Evolutionary conservation across 1,140 invertebrate genomes (phyloP), one percentile per base, ranked within the genome.

Genomic region (Drosophila lacteicornis): DNA sequence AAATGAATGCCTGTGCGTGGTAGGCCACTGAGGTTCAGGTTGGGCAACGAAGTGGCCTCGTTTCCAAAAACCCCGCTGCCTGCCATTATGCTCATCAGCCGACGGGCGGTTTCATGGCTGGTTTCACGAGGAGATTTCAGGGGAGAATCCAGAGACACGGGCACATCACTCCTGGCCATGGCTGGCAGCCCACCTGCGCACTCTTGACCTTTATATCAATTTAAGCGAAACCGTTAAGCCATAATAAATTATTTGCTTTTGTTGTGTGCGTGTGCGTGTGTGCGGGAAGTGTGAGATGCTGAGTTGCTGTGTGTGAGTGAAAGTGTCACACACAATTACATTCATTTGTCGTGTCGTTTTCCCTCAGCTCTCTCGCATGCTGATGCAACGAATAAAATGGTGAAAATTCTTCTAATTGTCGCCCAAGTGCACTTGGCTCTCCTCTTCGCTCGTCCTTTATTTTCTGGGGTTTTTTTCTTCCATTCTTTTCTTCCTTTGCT

Each of bases 131-230:
- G 15, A 42, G 25, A 57, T 43, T 57, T 15, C 36, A n/a, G 43
- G 30, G 30, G 59, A 13, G 33, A 17, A 22, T 17, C 9, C 13
- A 27, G 30, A 36, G 22, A 11, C 42, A 30, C 19, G 22, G 30
- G 9, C n/a, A 30, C 60, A 47, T 69, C 45, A 49, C 51, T 73
- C 17, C 38, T n/a, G 57, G 43, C 49, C 33, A 19, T 2, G 38
- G 38, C 38, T 46, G 45, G 43, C n/a, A 33, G 36, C 66, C 68
- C 79, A 82, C 67, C 63, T 73, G 79, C 70, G 50, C 53, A 75
- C 73, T 74, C 84, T 75, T 87, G 83, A 87, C 83, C 83, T 87
- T 88, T 78, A 88, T 83, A 88, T 87, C 77, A 88, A 87, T 87
- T 83, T 83, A 58, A 87, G 84, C 76, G 76, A 63, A 59, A 66